Evolutionary conservation across 2,888 invertebrate species (phyloP), one percentile per base, ranked within the genome.

Genomic region (Stenotaenia linearis): DNA sequence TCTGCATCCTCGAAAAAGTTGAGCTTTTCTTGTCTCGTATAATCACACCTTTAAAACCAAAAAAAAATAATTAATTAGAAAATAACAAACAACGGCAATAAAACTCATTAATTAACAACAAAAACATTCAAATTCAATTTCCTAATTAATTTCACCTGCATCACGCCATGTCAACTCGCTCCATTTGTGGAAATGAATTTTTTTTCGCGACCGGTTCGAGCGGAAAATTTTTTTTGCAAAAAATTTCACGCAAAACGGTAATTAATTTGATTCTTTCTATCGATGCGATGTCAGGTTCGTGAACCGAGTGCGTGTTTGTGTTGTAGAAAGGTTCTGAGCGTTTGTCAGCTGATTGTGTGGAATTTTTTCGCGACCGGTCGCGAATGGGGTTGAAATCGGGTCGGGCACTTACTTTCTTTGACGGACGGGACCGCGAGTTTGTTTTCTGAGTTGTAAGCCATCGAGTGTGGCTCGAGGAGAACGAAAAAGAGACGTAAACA

Each of bases 1-100:
- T 96, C 89, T 97, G 96, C 89, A 95, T 94, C 88, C 93, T 91
- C 87, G 94, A 93, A 87, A 96, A 90, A 84, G 95, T 93, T 25
- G 61, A 61, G 25, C 25, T 61, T 88, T 95, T 94, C 88, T 96
- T 96, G 89, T 95, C 94, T 87, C 95, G 91, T 93, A 95, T 94
- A 86, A 94, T 92, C 88, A 95, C 94, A 82, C 88, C 89, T 89
- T 85, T 18, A 37, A 50, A 30, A 56, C 30, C 18, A 56, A 56
- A 56, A 6, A 56, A 56, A 56, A 56, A 32, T 6, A 32, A n/a
- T n/a, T n/a, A 40, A 37, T 35, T 35, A 37, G 12, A 77, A 37
- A 40, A n/a, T 18, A 9, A 75, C 15, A 32, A 30, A 21, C 15
- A 15, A 75, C 5, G 32, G 9, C 30, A 75, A 21, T 21, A 23